Base-by-base conservation (phyloP, 2,113 vertebrate species). In the Rhinoderma darwinii region DNA sequence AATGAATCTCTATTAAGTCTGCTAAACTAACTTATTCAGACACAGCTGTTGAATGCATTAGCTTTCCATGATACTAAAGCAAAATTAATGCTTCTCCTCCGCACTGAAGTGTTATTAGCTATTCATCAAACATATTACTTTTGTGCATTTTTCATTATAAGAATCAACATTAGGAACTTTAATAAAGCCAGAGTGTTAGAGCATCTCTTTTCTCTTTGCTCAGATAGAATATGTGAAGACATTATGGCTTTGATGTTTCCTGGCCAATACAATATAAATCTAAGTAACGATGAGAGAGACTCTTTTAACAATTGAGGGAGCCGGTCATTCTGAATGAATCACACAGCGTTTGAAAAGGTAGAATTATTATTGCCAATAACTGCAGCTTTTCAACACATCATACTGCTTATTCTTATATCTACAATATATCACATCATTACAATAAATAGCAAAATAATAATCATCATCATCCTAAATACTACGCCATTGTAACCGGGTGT, bases 61-160 rank as follows among this genome's bases (percentile, higher is more conserved):
- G 73, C 54, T 75, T 76, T 84, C 20, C 15, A 72, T 84, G 63
- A 50, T 89, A 78, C 88, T 8, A 18, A 89, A 88, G 74, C 88
- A 89, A 90, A 90, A 92, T 92, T 91, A 90, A 88, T 92, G 88
- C 43, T 76, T 89, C 88, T 89, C 89, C 89, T 82, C 41, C n/a
- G 89, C n/a, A 12, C 82, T 84, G 91, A 90, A 87, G 90, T 91
- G 91, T 90, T 91, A 94, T 95, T 94, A 94, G 90, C 94, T 95
- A 95, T 94, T 93, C 93, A 95, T 95, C 93, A 94, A 94, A 95
- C 93, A 92, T 92, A 89, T 50, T 59, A 91, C 90, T 89, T 94
- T 94, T 93, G 92, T 95, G 93, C 94, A 94, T 95, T 95, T 95
- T 95, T 95, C 92, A 95, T 95, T 93, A 94, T 91, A 94, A 93